Base-by-base conservation (phyloP, 2,888 invertebrate genomes). In the Stratiomys singularior region DNA sequence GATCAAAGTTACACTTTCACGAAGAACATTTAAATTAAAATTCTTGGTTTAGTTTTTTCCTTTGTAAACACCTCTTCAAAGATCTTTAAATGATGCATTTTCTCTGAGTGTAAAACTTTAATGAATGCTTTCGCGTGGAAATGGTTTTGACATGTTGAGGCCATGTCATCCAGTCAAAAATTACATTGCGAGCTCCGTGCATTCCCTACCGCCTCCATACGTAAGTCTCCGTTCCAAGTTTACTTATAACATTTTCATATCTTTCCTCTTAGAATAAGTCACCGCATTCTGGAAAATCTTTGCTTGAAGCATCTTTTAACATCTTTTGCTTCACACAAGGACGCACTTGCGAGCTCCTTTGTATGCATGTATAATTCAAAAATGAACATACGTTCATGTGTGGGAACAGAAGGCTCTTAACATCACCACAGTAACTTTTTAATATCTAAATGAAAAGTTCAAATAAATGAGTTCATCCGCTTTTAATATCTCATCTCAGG, bases 401-500 rank as follows among this genome's bases (percentile, higher is more conserved):
- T 13, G 5, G 25, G 60, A 21, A 25, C n/a, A n/a, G n/a, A n/a
- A n/a, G n/a, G 60, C 60, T 23, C 23, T 60, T 23, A 69, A 21
- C 30, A 18, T 13, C 69, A 69, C 56, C 30, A 72, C 46, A 56
- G 58, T 52, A 74, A 74, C 58, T 58, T 74, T 74, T 74, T 74
- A 74, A 74, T 74, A 74, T 74, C 74, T 21, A 72, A 58, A 72
- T 72, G 72, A 72, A 72, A 72, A 72, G 72, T 58, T 74, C 74
- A 58, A 74, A 74, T 56, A 74, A 74, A 74, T 74, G 74, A 74
- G 74, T 74, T 18, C 58, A 74, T 27, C 58, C 74, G 27, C n/a
- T 74, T 74, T 69, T 69, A 69, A 47, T 69, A 69, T 46, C 47
- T 69, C 37, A 28, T 66, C 66, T n/a, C 18, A 1, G 66, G n/a